Base-by-base conservation (phyloP, 1,140 invertebrate species). In the Diabrotica virgifera region DNA sequence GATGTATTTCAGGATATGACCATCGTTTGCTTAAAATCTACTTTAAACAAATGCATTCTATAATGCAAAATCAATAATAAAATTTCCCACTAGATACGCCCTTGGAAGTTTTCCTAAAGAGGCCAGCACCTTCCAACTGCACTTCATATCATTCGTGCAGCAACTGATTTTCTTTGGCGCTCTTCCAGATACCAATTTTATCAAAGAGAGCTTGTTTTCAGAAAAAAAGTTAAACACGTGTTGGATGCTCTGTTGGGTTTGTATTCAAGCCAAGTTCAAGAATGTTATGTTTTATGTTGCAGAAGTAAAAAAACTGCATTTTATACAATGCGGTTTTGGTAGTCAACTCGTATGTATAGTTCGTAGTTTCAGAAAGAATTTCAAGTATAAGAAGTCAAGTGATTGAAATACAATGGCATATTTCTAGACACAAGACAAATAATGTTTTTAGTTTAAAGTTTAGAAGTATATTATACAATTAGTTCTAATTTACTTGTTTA, bases 131-230 rank as follows among this genome's bases (percentile, higher is more conserved):
- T 46, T 24, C 24, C 24, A 46, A 10, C 40, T 46, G 40, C 40
- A 46, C 40, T 46, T 46, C 40, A 46, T 46, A 46, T 46, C 40
- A 46, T 46, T 46, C 40, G 40, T 46, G 40, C 40, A 46, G 40
- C 40, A 46, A 46, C 40, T 46, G 40, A 46, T 46, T 46, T 46
- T 46, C 40, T 46, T 46, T 46, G 40, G 40, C 40, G n/a, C n/a
- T 46, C 8, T 46, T 46, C 40, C 40, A 46, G 5, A 46, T 46
- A 46, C 40, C 40, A 46, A 46, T 46, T 46, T 46, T 46, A 46
- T 46, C 8, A 46, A 46, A 46, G n/a, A n/a, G 40, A 46, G 40
- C 40, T 46, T 46, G 40, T 46, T 46, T 8, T 46, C 40, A 46
- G 40, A 46, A 24, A 46, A 46, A 46, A 46, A 46, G 40, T 46